A percentile compares a stretch with the other conserved stretches of the same genome.
Evolutionary conservation across 2,113 vertebrate genomes (phyloP).

Genomic region (Planiliza haematocheilus): DNA sequence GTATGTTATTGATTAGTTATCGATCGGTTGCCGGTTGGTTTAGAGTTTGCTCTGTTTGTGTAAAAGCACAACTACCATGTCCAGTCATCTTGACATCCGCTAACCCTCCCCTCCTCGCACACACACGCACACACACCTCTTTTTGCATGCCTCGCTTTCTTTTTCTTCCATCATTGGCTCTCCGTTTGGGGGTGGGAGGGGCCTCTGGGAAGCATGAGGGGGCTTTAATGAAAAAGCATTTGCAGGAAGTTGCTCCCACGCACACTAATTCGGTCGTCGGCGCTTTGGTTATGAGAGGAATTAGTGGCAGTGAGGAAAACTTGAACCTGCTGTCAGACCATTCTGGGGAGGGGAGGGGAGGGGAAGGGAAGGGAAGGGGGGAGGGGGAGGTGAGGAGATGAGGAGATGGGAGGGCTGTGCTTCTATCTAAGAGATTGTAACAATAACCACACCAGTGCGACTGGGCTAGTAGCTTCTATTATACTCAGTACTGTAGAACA

Average conservation of each 20-base stretch:
- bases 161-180: constrained; percentile 62
- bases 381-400: constrained; percentile 17
- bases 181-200: constrained; percentile 59
- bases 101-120: background rate
- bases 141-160: constrained; percentile 70
- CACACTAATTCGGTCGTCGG: constrained; percentile 38
- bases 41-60: constrained; percentile 72
- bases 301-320: constrained; percentile 38
- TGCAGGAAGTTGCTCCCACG: constrained; percentile 34
- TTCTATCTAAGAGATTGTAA: constrained; percentile 86
- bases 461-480: constrained; percentile 84
- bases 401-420: constrained; percentile 66
- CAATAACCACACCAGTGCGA: constrained; percentile 82
- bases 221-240: constrained; percentile 39
- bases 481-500: constrained; percentile 84
- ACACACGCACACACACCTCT: constrained; percentile 3
- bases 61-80: constrained; percentile 75
- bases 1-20: constrained; percentile 68
- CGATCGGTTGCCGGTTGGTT: constrained; percentile 66
- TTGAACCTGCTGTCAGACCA: constrained; percentile 37
- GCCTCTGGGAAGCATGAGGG: constrained; percentile 45
- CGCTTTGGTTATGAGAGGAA: constrained; percentile 9
- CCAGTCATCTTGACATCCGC: constrained; percentile 36
- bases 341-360: constrained; percentile 22
- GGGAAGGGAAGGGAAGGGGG: constrained; percentile 18